These are phyloP conservation scores for Wiebesia pumilae DNA, from an alignment of 1,140 invertebrate genomes.

Conservation along the genomic window DNA sequence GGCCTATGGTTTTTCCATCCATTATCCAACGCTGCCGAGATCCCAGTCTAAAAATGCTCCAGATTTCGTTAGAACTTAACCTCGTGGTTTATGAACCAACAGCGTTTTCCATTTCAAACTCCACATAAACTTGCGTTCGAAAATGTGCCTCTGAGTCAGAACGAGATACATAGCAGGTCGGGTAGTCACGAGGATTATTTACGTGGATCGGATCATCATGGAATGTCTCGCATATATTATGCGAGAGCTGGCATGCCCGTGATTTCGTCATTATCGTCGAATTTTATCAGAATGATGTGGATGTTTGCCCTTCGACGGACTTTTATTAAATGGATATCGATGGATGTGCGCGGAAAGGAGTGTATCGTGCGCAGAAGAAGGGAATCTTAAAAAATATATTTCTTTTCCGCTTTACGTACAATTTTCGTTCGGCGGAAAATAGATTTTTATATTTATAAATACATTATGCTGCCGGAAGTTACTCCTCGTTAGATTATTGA, in stretches of 20 bases:
- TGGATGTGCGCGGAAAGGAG: too few species aligned
- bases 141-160: constrained; percentile 23
- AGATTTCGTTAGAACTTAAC: not conserved
- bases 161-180: not conserved
- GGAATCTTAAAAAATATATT: not conserved
- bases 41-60: not conserved
- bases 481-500: not conserved
- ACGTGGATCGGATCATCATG: not conserved
- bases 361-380: too few species aligned
- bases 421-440: constrained; percentile 6
- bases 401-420: not conserved
- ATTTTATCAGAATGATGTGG: not conserved
- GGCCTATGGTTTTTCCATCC: not conserved
- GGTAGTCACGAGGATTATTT: constrained; percentile 5
- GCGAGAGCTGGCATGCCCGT: not conserved
- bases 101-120: constrained; percentile 3
- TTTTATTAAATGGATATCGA: not conserved
- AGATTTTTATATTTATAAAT: constrained; percentile 38
- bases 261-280: not conserved
- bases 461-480: not conserved
- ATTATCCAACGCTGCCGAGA: not conserved
- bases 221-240: not conserved
- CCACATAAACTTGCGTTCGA: constrained; percentile 8
- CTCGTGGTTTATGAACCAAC: not conserved
- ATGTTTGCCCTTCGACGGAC: not conserved